Conservation (phyloP, 2,113 vertebrate species). For the Zingel zingel region DNA sequence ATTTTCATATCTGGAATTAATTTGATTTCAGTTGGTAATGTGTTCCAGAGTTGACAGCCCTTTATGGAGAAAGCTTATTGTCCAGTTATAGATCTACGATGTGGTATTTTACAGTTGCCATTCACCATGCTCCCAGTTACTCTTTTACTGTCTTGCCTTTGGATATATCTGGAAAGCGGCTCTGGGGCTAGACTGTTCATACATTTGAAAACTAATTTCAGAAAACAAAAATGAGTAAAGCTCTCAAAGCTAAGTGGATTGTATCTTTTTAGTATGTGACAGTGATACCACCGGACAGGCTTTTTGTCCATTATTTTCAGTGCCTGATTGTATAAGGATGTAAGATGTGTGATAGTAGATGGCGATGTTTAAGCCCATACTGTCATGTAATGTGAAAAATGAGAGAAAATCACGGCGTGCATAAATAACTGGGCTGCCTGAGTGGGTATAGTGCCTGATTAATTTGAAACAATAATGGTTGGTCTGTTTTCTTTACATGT, state of each 20-base stretch:
- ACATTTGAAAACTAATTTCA: background rate
- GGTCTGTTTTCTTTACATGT: too few relatives aligned
- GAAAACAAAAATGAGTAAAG: background rate
- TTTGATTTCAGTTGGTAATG: background rate
- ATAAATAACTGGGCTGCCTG: too few relatives aligned
- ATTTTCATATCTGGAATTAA: background rate
- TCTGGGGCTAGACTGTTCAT: background rate
- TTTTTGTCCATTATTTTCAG: too few relatives aligned
- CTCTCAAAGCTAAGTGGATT: background rate
- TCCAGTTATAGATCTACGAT: background rate
- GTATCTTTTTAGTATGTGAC: too few relatives aligned
- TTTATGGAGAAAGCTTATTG: background rate
- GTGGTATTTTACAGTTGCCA: background rate
- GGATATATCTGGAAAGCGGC: background rate
- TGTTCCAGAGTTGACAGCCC: background rate
- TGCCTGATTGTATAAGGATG: too few relatives aligned
- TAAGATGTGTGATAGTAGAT: too few relatives aligned
- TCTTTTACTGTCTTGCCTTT: background rate
- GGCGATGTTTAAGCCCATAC: too few relatives aligned
- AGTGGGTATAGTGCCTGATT: too few relatives aligned
- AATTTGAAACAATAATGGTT: too few relatives aligned
- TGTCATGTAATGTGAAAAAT: too few relatives aligned
- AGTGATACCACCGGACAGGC: too few relatives aligned
- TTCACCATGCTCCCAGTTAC: background rate
- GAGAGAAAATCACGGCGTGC: too few relatives aligned